These are phyloP conservation scores for Cossypha heuglini DNA, from an alignment of 2,797 vertebrate species.

Conservation along the genomic window DNA sequence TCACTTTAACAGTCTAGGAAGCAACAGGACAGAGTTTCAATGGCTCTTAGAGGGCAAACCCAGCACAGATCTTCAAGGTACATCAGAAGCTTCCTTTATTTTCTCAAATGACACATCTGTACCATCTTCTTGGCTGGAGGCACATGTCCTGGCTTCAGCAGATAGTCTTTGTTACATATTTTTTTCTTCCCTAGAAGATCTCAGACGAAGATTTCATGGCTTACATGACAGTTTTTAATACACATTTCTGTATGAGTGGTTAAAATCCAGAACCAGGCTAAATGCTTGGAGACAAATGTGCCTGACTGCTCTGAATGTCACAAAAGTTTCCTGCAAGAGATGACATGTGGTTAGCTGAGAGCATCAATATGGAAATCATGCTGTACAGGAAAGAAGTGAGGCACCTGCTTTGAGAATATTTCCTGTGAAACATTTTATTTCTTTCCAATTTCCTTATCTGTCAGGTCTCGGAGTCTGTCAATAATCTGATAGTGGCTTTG, in stretches of 20 bases:
- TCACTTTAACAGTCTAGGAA: neutral
- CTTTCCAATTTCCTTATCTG: neutral
- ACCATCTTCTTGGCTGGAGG: neutral
- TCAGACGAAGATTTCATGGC: neutral
- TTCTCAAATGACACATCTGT: neutral
- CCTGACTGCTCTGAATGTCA: neutral
- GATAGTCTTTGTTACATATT: neutral
- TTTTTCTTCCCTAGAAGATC: neutral
- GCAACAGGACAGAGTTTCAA: neutral
- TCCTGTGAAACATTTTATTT: neutral
- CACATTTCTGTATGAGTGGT: neutral
- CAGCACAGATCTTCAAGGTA: neutral
- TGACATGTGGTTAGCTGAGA: neutral
- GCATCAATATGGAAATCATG: neutral
- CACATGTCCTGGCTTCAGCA: neutral
- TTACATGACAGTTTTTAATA: neutral
- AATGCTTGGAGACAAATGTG: neutral
- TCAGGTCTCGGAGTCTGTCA: neutral
- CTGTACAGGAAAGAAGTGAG: neutral
- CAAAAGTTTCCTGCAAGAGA: neutral
- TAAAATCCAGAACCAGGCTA: neutral
- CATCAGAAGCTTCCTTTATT: neutral
- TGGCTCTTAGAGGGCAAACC: neutral
- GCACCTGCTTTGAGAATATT: neutral
- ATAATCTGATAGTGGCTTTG: neutral